phyloP scores from a whole-genome alignment of 2,797 vertebrate genomes.

The Darevskia nairensis region DNA sequence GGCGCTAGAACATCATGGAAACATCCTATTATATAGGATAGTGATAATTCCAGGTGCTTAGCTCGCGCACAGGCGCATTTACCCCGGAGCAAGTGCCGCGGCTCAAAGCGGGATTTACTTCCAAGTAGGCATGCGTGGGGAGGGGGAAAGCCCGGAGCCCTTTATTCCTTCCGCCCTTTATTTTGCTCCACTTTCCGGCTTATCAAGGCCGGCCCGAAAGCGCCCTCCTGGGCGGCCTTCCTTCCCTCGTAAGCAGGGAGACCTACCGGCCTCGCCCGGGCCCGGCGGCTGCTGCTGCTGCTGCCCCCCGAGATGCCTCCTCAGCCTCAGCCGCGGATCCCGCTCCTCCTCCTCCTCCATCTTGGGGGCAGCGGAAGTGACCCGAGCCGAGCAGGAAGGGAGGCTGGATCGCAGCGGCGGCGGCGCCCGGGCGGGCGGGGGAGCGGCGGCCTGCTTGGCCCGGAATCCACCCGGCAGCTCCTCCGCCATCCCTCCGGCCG shows the following conservation, averaged over 20 bases:
- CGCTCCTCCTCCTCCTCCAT: slow-evolving; percentile 67
- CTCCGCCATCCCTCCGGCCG: no score
- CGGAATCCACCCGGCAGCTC: no score
- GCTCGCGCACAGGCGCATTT: background rate
- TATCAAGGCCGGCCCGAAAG: no score
- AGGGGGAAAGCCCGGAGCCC: no score
- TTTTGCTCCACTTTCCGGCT: no score
- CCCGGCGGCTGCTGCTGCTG: no score
- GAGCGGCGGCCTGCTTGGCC: no score
- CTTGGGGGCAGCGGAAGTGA: slow-evolving; percentile 53
- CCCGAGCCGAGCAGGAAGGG: background rate
- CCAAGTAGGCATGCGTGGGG: background rate
- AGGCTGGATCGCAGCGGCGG: background rate
- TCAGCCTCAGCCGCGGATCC: slow-evolving; percentile 66
- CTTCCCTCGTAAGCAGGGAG: background rate
- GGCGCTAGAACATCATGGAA: no score
- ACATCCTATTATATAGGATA: no score
- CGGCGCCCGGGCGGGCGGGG: no score
- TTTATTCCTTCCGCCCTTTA: no score
- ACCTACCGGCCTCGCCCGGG: slow-evolving; percentile 31
- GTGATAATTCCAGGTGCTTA: no score
- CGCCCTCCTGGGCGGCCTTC: background rate
- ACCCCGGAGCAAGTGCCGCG: background rate
- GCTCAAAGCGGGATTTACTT: background rate
- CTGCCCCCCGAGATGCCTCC: slow-evolving; percentile 77